Base-by-base conservation (phyloP, 2,888 invertebrate species). In the Perdita meconis region DNA sequence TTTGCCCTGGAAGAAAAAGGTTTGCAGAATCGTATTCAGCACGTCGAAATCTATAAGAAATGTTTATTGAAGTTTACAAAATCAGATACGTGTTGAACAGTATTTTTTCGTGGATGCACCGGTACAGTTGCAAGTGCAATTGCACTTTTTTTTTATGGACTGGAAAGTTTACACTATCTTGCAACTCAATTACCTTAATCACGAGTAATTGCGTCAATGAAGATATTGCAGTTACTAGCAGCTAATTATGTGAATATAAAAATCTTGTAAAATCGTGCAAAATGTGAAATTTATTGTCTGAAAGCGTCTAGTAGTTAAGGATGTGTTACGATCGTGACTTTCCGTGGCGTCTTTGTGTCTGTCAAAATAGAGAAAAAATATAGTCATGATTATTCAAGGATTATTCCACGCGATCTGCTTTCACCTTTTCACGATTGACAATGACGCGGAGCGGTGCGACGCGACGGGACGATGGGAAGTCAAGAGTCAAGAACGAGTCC, bases 391-490 rank as follows among this genome's bases (percentile, higher is more conserved):
- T 72, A 61, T 51, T 61, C 53, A 30, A 30, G 38, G 59, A 61
- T 78, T 68, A 81, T 81, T 74, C 63, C 57, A 38, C 16, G 44
- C 72, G 75, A 85, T 84, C 81, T 85, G 84, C 88, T 87, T 88
- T 88, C 88, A 86, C 87, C 84, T 85, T 78, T 84, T 80, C 79
- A 79, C 70, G 69, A 75, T 71, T 56, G 53, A 34, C 42, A 13
- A 19, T 36, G n/a, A n/a, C n/a, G n/a, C n/a, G 24, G 44, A 44
- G 13, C 30, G 67, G 19, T 42, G 47, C 53, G 26, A 16, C 16
- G 47, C 16, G 13, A 16, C 24, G 19, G 10, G 19, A 26, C 12
- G 38, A 1, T 22, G 24, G 60, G 51, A 42, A 51, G 42, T 36
- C 34, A n/a, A 44, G 36, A 51, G 42, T 36, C 34, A n/a, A 44